These are phyloP conservation scores for Tragulus kanchil DNA, from an alignment of 2,113 vertebrate genomes.

Conservation along the genomic window DNA sequence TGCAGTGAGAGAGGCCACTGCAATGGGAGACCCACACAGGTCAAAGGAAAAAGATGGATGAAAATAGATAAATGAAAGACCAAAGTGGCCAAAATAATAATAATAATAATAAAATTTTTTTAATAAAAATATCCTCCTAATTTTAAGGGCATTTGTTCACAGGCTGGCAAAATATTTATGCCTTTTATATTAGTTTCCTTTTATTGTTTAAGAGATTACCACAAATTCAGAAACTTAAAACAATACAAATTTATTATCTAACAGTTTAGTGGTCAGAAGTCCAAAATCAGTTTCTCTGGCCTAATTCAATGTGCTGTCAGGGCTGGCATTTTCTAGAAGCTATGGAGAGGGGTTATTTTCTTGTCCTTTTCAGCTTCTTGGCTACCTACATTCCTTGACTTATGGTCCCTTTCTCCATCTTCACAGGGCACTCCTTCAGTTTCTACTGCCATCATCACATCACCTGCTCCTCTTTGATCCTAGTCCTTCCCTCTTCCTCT, in stretches of 20 bases:
- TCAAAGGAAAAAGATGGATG: too few species aligned
- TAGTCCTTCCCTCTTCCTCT: not conserved
- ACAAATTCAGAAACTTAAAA: not conserved
- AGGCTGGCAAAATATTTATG: conserved; percentile 33
- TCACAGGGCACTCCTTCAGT: not conserved
- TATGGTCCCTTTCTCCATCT: not conserved
- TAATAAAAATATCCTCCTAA: not conserved
- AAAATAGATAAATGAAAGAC: too few species aligned
- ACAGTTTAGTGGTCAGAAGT: not conserved
- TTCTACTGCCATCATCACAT: not conserved
- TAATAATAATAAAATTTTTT: too few species aligned
- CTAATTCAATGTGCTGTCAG: not conserved
- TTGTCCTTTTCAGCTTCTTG: not conserved
- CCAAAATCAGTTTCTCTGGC: not conserved
- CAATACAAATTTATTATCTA: not conserved
- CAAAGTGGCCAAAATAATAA: too few species aligned
- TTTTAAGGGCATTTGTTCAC: conserved; percentile 44
- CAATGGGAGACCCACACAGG: too few species aligned
- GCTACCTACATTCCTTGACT: not conserved
- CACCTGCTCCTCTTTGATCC: not conserved
- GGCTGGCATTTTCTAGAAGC: not conserved
- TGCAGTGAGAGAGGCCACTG: too few species aligned
- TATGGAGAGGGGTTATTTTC: not conserved
- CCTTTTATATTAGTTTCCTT: not conserved
- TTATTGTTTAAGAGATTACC: not conserved